Evolutionary conservation across 2,888 invertebrate genomes (phyloP), one percentile per base, ranked within the genome.

Genomic region (Rhagophthalmus giganteus): DNA sequence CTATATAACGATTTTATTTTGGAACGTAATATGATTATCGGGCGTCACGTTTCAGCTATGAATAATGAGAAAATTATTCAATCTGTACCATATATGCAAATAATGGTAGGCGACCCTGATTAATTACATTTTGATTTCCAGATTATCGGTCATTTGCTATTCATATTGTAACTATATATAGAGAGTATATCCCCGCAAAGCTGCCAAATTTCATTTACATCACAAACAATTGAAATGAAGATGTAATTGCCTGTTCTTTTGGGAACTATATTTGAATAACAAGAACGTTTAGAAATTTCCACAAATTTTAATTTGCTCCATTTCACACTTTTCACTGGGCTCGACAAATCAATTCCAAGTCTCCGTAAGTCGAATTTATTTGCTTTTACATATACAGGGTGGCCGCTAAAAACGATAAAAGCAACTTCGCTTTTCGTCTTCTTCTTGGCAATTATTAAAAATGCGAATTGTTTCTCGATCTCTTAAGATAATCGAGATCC

Each of bases 81-180:
- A 69, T 70, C 68, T 66, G 54, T 58, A 49, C 57, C 40, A 57
- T 65, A 66, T 70, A 70, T 70, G 68, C 66, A 68, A 70, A 70
- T 68, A 61, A 54, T 57, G 63, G 53, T 59, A n/a, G 62, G 60
- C 64, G 65, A 64, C 50, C 62, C 65, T 73, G 72, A 73, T 73
- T 72, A 73, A 73, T 73, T 71, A 67, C 70, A 62, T 64, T 73
- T 71, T 72, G 70, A 73, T 73, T 71, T 67, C 57, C 63, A 68
- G 73, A 72, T 73, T 72, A 72, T 71, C 70, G 65, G 64, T 62
- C 64, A 62, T 52, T 46, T 33, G 35, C 33, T 40, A 52, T 52
- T 52, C 51, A 52, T 45, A 46, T 34, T 24, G 25, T 10, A 30
- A 9, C n/a, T 35, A 46, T 30, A n/a, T n/a, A n/a, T n/a, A n/a